Evolutionary conservation across 1,140 invertebrate species (phyloP), one percentile per base, ranked within the genome.

Genomic region (Mycetomoellerius zeteki): DNA sequence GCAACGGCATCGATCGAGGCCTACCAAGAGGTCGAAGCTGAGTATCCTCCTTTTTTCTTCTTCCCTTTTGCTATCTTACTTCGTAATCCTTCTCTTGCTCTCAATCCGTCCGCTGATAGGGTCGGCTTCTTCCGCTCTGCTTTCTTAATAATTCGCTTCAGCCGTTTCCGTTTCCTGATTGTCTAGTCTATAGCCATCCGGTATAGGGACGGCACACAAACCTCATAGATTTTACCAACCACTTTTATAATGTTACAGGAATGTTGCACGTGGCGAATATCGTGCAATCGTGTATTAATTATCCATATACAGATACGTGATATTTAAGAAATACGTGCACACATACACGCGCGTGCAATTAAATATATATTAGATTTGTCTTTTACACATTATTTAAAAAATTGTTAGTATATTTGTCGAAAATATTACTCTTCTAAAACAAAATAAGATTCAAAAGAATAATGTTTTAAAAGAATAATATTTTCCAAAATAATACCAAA

Each of bases 1-100:
- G 92, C 86, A 86, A 95, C 94, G 89, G 80, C 92, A 95, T 95
- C 94, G 94, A 95, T 95, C 94, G 93, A 90, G 78, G 91, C 90
- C 78, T 86, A 89, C 85, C 88, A 82, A 88, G 85, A 91, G 88
- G 86, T 91, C 89, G 87, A 91, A 91, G 65, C 71, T 50, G 72
- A 89, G 67, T 88, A 84, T 76, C 69, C 86, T 84, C 58, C 43
- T 77, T 65, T 84, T 85, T 89, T 86, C 85, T 86, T 86, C 54
- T 69, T 77, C 60, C 47, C 54, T 8, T 43, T 47, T 62, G 10
- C 80, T 69, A 64, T 64, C 64, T 37, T 72, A 12, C 37, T 37
- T 52, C 33, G 12, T 69, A 50, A 69, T 50, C 54, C 50, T 33
- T 43, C 50, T n/a, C 69, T 24, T 37, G 24, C 47, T 33, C 52